Base-by-base conservation (phyloP, 1,140 invertebrate species). In the Odontomachus brunneus region DNA sequence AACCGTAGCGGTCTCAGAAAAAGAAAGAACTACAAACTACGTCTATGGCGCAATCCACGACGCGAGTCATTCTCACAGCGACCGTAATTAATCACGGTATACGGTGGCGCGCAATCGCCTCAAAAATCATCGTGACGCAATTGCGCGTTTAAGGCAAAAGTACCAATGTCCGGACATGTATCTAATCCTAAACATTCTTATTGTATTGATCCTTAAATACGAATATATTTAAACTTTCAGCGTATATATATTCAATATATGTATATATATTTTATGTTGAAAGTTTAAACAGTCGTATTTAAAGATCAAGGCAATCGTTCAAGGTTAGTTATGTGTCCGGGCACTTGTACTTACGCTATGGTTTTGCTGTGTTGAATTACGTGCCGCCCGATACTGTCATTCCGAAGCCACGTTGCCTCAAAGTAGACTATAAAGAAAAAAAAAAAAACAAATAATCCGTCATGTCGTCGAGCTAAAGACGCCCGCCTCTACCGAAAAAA, bases 71-170 rank as follows among this genome's bases (percentile, higher is more conserved):
- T 67, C 48, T 76, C 29, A 17, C 22, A 22, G n/a, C 33, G 67
- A 67, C 17, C 51, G 38, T 67, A 57, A 78, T 75, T 3, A 57
- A n/a, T n/a, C 63, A 29, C 62, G 38, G 53, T 51, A 73, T 4
- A 7, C 5, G 14, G 7, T 17, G 33, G 29, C 53, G 29, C 19
- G 29, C 29, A 5, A 5, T 44, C 5, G 29, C 29, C 29, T 44
- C 38, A 66, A 11, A 53, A 24, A 55, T 67, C 49, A 67, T 55
- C 26, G 22, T 78, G 63, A 78, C 63, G 75, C 29, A 78, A 69
- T 9, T 51, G 9, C 15, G n/a, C 15, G 7, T 59, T 15, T 38
- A n/a, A n/a, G n/a, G n/a, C n/a, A n/a, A n/a, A n/a, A n/a, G n/a
- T n/a, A n/a, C n/a, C n/a, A n/a, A n/a, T n/a, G n/a, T n/a, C n/a